phyloP scores from a whole-genome alignment of 2,113 vertebrate genomes.

The Paramisgurnus dabryanus region DNA sequence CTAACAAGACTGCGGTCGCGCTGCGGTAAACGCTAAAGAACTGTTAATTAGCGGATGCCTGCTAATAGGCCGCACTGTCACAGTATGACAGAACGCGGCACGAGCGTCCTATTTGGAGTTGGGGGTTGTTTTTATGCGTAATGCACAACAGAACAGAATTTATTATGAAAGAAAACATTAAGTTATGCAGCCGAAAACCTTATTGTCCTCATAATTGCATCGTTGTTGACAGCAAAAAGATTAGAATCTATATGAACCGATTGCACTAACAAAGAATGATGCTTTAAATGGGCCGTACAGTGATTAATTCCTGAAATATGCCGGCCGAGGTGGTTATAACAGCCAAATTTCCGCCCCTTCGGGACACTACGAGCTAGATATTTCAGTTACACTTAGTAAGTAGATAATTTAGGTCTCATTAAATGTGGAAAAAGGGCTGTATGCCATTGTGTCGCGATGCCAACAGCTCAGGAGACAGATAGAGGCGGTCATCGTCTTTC shows the following conservation, averaged over 20 bases:
- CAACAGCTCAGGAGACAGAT: background rate
- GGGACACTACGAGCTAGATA: conserved; percentile 17
- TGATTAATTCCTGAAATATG: conserved; percentile 35
- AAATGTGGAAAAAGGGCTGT: conserved; percentile 35
- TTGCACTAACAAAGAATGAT: background rate
- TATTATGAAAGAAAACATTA: conserved; percentile 30
- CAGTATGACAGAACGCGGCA: conserved; percentile 19
- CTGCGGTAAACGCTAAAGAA: conserved; percentile 44
- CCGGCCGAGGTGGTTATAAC: conserved; percentile 3
- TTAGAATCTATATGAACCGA: background rate
- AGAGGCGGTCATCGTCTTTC: background rate
- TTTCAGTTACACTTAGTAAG: conserved; percentile 40
- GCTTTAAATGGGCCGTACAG: background rate
- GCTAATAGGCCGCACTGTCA: conserved; percentile 47
- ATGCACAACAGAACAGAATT: conserved; percentile 29
- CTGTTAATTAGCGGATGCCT: conserved; percentile 51
- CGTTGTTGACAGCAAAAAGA: conserved; percentile 5
- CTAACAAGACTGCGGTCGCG: conserved; percentile 37
- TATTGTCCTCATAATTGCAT: conserved; percentile 10
- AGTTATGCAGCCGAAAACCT: background rate
- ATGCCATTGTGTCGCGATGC: background rate
- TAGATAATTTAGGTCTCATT: conserved; percentile 44
- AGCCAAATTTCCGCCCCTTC: conserved; percentile 13
- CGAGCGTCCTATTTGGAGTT: conserved; percentile 3
- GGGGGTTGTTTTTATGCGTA: background rate